These are phyloP conservation scores for Trichosurus vulpecula DNA, from an alignment of 2,797 vertebrate genomes.

Conservation along the genomic window DNA sequence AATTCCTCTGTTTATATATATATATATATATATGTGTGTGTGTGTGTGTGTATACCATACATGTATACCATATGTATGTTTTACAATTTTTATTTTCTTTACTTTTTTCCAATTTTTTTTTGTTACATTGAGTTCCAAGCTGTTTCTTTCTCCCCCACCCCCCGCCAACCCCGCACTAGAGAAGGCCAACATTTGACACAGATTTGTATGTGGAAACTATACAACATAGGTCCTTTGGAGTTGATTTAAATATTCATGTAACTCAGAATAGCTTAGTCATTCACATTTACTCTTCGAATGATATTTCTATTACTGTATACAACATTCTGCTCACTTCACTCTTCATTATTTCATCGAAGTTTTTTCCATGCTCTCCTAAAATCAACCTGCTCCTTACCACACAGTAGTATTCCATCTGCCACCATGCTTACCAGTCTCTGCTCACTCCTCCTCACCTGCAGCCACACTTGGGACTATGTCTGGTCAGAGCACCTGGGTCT, in stretches of 20 bases:
- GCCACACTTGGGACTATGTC: not conserved
- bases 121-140: not conserved
- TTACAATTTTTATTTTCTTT: not conserved
- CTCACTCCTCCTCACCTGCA: not conserved
- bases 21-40: not conserved
- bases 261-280: not conserved
- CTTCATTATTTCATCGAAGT: not conserved
- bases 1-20: not conserved
- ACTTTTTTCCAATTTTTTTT: not conserved
- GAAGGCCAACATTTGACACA: not conserved
- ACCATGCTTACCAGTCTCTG: not conserved
- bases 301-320: not conserved
- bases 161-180: not conserved
- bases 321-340: not conserved
- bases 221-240: not conserved
- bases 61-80: not conserved
- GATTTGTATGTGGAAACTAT: not conserved
- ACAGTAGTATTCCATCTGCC: not conserved
- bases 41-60: not conserved
- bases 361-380: not conserved
- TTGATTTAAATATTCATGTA: not conserved
- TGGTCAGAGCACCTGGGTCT: not conserved
- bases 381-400: not conserved
- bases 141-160: not conserved
- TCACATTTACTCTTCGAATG: not conserved